Evolutionary conservation across 2,797 vertebrate genomes (phyloP).

Genomic region (Sciaenops ocellatus): DNA sequence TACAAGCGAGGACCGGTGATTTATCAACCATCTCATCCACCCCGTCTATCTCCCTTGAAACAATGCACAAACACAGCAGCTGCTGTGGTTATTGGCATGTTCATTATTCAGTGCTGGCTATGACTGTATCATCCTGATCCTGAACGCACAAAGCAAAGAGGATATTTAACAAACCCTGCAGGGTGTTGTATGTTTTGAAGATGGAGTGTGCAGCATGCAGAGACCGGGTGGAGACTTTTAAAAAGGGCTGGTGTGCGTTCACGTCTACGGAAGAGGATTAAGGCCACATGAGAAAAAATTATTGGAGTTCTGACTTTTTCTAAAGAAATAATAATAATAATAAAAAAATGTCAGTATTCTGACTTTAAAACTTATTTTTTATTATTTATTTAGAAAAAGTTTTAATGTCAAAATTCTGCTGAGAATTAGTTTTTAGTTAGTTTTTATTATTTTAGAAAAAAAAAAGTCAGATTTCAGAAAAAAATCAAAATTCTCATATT

Average conservation of each 20-base stretch:
- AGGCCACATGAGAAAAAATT: too few species aligned
- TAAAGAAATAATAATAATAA: too few species aligned
- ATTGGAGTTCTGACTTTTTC: too few species aligned
- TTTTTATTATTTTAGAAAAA: too few species aligned
- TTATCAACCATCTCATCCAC: constrained; percentile 41
- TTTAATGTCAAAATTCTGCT: too few species aligned
- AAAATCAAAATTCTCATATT: too few species aligned
- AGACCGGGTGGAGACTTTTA: constrained; percentile 1
- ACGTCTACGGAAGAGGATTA: background rate
- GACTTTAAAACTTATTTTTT: too few species aligned
- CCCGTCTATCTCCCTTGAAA: constrained; percentile 29
- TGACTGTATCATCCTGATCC: background rate
- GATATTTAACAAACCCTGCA: constrained; percentile 5
- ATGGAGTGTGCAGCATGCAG: background rate
- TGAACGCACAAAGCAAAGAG: constrained; percentile 8
- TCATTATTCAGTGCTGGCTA: constrained; percentile 38
- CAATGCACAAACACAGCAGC: constrained; percentile 30
- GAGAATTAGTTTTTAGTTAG: too few species aligned
- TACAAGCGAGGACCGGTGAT: constrained; percentile 30
- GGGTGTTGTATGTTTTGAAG: constrained; percentile 10
- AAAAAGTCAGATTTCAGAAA: too few species aligned
- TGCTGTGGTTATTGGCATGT: constrained; percentile 40
- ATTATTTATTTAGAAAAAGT: too few species aligned
- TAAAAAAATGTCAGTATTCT: too few species aligned
- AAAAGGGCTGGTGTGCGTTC: constrained; percentile 5